Conservation (phyloP, 2,113 vertebrate genomes). For the Rhinopomastus cyanomelas region DNA sequence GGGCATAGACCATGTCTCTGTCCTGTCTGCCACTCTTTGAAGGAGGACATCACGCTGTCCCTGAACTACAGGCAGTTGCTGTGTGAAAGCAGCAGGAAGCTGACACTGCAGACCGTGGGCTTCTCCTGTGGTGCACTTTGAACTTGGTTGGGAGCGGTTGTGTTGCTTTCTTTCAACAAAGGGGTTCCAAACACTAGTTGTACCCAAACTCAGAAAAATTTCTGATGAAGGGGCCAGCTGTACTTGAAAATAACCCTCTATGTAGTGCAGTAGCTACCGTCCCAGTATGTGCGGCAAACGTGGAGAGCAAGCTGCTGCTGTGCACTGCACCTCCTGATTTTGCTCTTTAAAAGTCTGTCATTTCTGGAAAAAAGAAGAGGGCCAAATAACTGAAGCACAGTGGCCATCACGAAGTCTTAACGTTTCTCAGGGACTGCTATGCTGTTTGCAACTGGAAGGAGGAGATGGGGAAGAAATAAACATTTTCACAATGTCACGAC, state of each 20-base stretch:
- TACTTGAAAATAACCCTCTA: background rate
- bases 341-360: background rate
- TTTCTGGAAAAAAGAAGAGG: background rate
- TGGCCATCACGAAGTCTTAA: background rate
- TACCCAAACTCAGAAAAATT: background rate
- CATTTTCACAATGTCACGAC: rapidly evolving
- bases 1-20: rapidly evolving
- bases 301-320: rapidly evolving
- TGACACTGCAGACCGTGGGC: background rate
- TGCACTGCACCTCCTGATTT: background rate
- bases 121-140: background rate
- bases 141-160: background rate
- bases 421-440: background rate
- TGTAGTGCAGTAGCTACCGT: background rate
- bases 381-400: background rate
- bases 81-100: rapidly evolving
- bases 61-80: background rate
- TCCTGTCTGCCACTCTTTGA: rapidly evolving
- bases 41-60: background rate
- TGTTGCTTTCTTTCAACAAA: background rate
- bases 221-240: background rate
- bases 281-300: background rate
- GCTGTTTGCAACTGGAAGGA: background rate
- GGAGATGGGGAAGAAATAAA: background rate
- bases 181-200: background rate